phyloP scores from a whole-genome alignment of 2,888 invertebrate species.

The Cantharis rustica region DNA sequence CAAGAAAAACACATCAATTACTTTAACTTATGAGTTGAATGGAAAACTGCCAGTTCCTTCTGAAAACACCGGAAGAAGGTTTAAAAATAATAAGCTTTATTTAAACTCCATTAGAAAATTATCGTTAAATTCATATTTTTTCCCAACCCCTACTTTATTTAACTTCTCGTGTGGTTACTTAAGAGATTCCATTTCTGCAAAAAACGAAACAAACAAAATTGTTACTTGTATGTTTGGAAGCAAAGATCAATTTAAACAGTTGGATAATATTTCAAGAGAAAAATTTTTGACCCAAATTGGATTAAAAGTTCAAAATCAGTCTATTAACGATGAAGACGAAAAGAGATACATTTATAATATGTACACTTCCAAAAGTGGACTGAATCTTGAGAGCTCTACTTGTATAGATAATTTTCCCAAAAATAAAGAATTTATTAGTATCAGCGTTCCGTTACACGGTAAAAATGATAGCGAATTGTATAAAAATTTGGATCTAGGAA shows the following conservation, averaged over 20 bases:
- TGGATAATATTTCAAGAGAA: background rate
- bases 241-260: constrained; percentile 3
- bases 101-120: constrained; percentile 63
- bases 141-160: constrained; percentile 64
- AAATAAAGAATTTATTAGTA: constrained; percentile 53
- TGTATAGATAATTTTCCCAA: constrained; percentile 48
- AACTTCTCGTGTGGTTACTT: constrained; percentile 46
- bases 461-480: constrained; percentile 51
- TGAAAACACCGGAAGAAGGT: constrained; percentile 60
- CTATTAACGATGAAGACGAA: constrained; percentile 39
- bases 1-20: constrained; percentile 47
- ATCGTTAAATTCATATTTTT: constrained; percentile 62
- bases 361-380: constrained; percentile 33
- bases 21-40: constrained; percentile 53
- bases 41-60: constrained; percentile 41
- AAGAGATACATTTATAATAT: constrained; percentile 38
- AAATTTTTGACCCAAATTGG: constrained; percentile 1
- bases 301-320: constrained; percentile 24
- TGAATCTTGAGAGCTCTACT: constrained; percentile 29
- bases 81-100: constrained; percentile 64
- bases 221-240: constrained; percentile 17
- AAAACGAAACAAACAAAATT: background rate
- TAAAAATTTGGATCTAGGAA: constrained; percentile 52
- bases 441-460: constrained; percentile 55
- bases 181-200: background rate